These are phyloP conservation scores for Plectrocnemia conspersa DNA, from an alignment of 1,140 invertebrate species.

Conservation along the genomic window DNA sequence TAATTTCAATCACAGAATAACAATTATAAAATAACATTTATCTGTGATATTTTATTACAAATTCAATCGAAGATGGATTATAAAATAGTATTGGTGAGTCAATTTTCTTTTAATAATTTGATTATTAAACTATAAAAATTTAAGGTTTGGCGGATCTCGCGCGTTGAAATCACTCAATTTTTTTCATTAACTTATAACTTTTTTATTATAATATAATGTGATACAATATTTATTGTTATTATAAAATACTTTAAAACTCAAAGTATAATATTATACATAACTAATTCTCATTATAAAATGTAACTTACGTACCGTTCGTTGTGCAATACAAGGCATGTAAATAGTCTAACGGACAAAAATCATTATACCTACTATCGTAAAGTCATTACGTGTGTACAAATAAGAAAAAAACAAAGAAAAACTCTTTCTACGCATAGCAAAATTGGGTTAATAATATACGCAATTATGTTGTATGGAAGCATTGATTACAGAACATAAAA, in stretches of 20 bases:
- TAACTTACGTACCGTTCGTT: conserved; percentile 17
- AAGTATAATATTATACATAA: conserved; percentile 2
- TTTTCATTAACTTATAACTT: neutral
- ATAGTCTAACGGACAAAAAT: conserved; percentile 15
- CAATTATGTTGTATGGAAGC: too few relatives aligned
- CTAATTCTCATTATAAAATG: conserved; percentile 8
- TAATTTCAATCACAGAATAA: too few relatives aligned
- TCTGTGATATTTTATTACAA: conserved; percentile 1
- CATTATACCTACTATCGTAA: conserved; percentile 9
- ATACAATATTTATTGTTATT: conserved; percentile 6
- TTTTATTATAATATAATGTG: too few relatives aligned
- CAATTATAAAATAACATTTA: too few relatives aligned
- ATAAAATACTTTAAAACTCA: neutral
- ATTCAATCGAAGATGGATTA: neutral
- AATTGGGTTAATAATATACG: too few relatives aligned
- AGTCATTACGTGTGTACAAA: conserved; percentile 9
- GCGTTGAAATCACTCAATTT: neutral
- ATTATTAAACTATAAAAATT: neutral
- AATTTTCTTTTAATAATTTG: neutral
- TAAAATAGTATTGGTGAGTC: neutral
- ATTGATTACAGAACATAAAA: too few relatives aligned
- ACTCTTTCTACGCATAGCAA: too few relatives aligned
- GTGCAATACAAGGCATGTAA: conserved; percentile 7
- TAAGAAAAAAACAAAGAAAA: conserved; percentile 11
- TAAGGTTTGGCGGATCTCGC: neutral